phyloP scores from a whole-genome alignment of 2,113 vertebrate species.

The Gnathonemus longibarbis region DNA sequence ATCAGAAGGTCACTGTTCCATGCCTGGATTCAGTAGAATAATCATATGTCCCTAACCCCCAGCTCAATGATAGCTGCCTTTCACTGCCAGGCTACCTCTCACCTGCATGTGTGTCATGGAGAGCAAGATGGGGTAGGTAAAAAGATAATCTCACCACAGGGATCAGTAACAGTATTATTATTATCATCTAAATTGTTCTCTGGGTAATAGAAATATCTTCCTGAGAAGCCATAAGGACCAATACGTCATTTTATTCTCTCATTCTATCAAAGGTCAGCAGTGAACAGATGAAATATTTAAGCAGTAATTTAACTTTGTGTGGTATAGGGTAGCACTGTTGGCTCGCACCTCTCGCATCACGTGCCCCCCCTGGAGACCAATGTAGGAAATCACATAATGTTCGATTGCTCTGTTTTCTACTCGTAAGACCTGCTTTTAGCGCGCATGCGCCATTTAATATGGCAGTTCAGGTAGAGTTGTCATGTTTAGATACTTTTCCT shows the following conservation, averaged over 20 bases:
- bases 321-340: not conserved
- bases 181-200: not conserved
- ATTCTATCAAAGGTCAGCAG: not conserved
- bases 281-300: not conserved
- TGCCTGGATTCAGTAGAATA: not conserved
- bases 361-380: not conserved
- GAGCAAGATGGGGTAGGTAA: not conserved
- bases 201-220: not conserved
- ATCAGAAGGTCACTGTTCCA: not conserved
- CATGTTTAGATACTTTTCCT: constrained; percentile 44
- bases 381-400: not conserved
- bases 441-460: constrained; percentile 38
- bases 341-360: not conserved
- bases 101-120: not conserved
- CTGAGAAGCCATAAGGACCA: not conserved
- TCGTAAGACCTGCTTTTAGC: not conserved
- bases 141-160: not conserved
- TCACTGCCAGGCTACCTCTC: not conserved
- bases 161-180: not conserved
- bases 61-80: not conserved
- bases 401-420: constrained; percentile 14
- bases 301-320: not conserved
- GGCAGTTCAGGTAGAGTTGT: constrained; percentile 44
- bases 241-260: not conserved
- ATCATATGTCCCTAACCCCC: not conserved